phyloP scores from a whole-genome alignment of 2,888 invertebrate genomes.

The Timandra comae region DNA sequence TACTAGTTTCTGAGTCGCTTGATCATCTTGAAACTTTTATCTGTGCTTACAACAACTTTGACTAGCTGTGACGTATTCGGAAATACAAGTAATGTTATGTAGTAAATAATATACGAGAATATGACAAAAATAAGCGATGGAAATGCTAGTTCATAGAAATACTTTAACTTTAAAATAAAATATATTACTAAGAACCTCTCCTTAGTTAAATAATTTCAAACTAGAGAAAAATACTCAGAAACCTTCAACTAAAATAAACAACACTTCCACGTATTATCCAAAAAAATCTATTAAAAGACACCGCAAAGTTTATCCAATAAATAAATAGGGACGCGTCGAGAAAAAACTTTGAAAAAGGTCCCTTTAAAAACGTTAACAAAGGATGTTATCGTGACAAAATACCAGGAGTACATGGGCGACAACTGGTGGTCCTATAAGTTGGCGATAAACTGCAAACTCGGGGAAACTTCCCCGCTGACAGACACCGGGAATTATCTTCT shows the following conservation, averaged over 20 bases:
- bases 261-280: too few species aligned
- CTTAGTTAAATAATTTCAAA: too few species aligned
- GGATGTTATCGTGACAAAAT: conserved; percentile 15
- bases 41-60: conserved; percentile 30
- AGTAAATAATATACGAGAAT: too few species aligned
- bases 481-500: conserved; percentile 22
- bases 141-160: too few species aligned
- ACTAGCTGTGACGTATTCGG: conserved; percentile 10
- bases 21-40: conserved; percentile 52
- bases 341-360: too few species aligned
- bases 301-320: conserved; percentile 6
- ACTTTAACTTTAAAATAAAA: too few species aligned
- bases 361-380: not conserved
- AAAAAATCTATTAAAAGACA: too few species aligned
- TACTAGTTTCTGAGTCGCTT: conserved; percentile 34
- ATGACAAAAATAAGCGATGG: too few species aligned
- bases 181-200: too few species aligned
- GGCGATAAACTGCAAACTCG: conserved; percentile 22
- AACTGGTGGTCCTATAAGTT: conserved; percentile 17
- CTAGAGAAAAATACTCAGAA: too few species aligned
- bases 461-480: conserved; percentile 17
- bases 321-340: too few species aligned
- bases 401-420: conserved; percentile 29
- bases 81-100: conserved; percentile 4
- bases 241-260: too few species aligned